Evolutionary conservation across 2,888 invertebrate species (phyloP).

Genomic region (Agrotis puta): DNA sequence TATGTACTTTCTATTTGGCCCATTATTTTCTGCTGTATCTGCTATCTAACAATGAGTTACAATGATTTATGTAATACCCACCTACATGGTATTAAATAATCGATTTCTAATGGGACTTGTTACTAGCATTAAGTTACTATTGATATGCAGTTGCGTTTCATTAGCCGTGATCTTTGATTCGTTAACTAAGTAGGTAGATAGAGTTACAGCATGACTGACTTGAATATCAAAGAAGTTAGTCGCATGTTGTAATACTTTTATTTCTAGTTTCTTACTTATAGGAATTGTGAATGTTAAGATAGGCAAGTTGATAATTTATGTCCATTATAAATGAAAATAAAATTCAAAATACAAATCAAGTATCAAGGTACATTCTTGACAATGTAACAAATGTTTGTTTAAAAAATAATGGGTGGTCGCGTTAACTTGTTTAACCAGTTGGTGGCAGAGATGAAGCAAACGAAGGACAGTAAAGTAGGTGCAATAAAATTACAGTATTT

Average conservation of each 20-base stretch:
- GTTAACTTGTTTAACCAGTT: slow-evolving; percentile 80
- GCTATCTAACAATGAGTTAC: slow-evolving; percentile 68
- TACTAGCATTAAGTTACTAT: slow-evolving; percentile 55
- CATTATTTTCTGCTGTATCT: slow-evolving; percentile 70
- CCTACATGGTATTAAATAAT: slow-evolving; percentile 71
- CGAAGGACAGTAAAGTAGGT: slow-evolving; percentile 65
- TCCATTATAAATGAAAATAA: slow-evolving; percentile 4
- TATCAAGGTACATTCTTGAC: slow-evolving; percentile 13
- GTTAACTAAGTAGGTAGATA: slow-evolving; percentile 29
- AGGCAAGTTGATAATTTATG: background rate
- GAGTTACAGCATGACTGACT: slow-evolving; percentile 2
- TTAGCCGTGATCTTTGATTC: slow-evolving; percentile 46
- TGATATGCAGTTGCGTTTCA: slow-evolving; percentile 45
- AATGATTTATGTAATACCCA: slow-evolving; percentile 75
- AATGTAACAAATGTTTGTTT: slow-evolving; percentile 72
- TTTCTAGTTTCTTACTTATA: no score
- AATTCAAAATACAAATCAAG: slow-evolving; percentile 1
- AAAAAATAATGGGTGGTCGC: slow-evolving; percentile 70
- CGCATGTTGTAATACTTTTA: background rate
- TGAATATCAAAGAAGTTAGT: slow-evolving; percentile 10
- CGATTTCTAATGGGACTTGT: slow-evolving; percentile 70
- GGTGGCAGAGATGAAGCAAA: slow-evolving; percentile 69
- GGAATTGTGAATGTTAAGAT: no score
- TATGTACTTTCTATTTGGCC: slow-evolving; percentile 76
- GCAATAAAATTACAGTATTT: slow-evolving; percentile 34